Conservation (phyloP, 2,797 vertebrate genomes). For the Spheniscus humboldti region DNA sequence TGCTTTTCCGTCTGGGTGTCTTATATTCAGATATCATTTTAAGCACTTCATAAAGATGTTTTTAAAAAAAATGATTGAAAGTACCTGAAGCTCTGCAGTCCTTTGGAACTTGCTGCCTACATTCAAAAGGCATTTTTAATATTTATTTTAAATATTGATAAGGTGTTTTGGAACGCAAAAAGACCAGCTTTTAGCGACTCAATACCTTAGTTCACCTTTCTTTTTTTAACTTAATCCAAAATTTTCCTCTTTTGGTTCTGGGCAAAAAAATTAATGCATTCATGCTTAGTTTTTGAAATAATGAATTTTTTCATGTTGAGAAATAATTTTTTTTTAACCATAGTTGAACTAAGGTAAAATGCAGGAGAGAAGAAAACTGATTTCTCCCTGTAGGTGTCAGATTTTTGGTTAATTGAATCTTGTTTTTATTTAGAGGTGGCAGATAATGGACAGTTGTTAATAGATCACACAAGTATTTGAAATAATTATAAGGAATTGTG, state of each 20-base stretch:
- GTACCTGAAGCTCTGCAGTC: not conserved
- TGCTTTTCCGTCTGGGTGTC: not conserved
- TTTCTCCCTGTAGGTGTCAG: not conserved
- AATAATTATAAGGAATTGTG: not conserved
- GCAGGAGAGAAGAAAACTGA: not conserved
- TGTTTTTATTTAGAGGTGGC: not conserved
- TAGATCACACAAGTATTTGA: not conserved
- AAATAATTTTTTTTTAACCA: not conserved
- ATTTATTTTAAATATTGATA: not conserved
- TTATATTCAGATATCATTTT: not conserved
- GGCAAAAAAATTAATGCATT: rapidly evolving
- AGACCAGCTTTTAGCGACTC: not conserved
- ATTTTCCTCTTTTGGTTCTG: not conserved
- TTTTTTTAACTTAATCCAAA: not conserved
- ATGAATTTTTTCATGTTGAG: not conserved
- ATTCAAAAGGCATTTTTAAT: not conserved
- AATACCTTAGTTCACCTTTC: not conserved
- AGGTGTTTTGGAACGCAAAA: not conserved
- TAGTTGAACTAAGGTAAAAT: not conserved
- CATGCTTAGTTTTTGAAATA: not conserved
- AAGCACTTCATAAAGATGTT: not conserved
- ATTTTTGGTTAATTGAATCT: not conserved
- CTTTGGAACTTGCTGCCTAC: not conserved
- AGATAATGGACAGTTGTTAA: not conserved
- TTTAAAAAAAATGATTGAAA: not conserved